Base-by-base conservation (phyloP, 2,113 vertebrate genomes). In the Pseudolaguvia tuberculata region DNA sequence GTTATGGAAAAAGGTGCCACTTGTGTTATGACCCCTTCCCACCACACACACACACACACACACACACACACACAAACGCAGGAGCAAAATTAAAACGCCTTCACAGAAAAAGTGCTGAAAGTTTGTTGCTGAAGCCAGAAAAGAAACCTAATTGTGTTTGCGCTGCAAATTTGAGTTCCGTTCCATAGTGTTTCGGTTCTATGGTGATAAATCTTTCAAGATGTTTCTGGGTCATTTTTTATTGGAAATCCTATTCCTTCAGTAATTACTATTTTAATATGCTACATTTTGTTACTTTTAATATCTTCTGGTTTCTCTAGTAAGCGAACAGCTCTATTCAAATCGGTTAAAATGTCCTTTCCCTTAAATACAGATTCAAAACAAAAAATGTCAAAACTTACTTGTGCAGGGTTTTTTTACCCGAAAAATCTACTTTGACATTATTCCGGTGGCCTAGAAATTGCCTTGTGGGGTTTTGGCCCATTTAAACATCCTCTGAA, bases 1-100 rank as follows among this genome's bases (percentile, higher is more conserved):
- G 77, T 39, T 85, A 80, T 80, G 6, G 2, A 1, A 31, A 2
- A 20, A 35, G 31, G 27, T 31, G n/a, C n/a, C n/a, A 14, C 14
- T 9, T 31, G 5, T n/a, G 20, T 39, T 15, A n/a, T n/a, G n/a
- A n/a, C n/a, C n/a, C n/a, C n/a, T n/a, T n/a, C n/a, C n/a, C n/a
- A n/a, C n/a, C n/a, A n/a, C n/a, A n/a, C n/a, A n/a, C n/a, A n/a
- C n/a, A n/a, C n/a, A n/a, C n/a, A n/a, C n/a, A n/a, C n/a, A n/a
- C n/a, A n/a, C n/a, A n/a, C n/a, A n/a, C 23, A 65, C 1, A 1
- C 13, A 17, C 29, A 39, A 35, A 29, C 47, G 21, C 65, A 29
- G 15, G 23, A 18, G 15, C 25, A 50, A 31, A 25, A 29, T 8
- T 7, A 35, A 39, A 25, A 29, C 5, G 0, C 13, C n/a, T 9